Evolutionary conservation across 2,797 vertebrate species (phyloP).

Genomic region (Microchirus variegatus): DNA sequence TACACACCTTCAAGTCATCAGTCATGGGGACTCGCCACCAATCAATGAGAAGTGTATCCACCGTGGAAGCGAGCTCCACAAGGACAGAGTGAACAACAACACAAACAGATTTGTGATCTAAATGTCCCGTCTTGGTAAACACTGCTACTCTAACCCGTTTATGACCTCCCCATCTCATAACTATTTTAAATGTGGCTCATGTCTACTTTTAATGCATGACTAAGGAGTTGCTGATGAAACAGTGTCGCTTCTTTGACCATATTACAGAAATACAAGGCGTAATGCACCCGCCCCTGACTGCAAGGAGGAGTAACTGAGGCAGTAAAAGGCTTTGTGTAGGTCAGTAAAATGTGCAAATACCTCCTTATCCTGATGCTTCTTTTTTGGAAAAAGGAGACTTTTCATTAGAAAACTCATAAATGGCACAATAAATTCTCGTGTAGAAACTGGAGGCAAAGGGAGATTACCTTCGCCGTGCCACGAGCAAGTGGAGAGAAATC

Average conservation of each 20-base stretch:
- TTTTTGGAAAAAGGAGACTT: slow-evolving; percentile 32
- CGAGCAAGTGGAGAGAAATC: slow-evolving; percentile 62
- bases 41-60: slow-evolving; percentile 34
- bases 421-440: slow-evolving; percentile 61
- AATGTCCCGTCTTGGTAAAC: slow-evolving; percentile 25
- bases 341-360: slow-evolving; percentile 26
- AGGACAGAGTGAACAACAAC: slow-evolving; percentile 4
- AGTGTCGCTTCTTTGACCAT: slow-evolving; percentile 32
- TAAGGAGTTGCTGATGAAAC: slow-evolving; percentile 47
- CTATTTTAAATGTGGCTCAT: slow-evolving; percentile 24
- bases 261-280: slow-evolving; percentile 13
- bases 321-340: slow-evolving; percentile 7
- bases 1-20: slow-evolving; percentile 43
- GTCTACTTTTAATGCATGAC: slow-evolving; percentile 54
- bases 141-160: slow-evolving; percentile 27
- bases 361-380: slow-evolving; percentile 28
- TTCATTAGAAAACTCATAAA: slow-evolving; percentile 66
- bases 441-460: slow-evolving; percentile 65
- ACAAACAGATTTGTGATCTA: background rate
- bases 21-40: slow-evolving; percentile 25
- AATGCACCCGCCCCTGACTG: background rate
- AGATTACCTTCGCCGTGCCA: slow-evolving; percentile 67
- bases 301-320: slow-evolving; percentile 4
- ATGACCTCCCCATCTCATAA: slow-evolving; percentile 40
- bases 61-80: slow-evolving; percentile 7